Percentiles rank a stretch among this genome's conserved stretches.
phyloP scores from a whole-genome alignment of 2,797 vertebrate genomes.

The Centroberyx gerrardi region DNA sequence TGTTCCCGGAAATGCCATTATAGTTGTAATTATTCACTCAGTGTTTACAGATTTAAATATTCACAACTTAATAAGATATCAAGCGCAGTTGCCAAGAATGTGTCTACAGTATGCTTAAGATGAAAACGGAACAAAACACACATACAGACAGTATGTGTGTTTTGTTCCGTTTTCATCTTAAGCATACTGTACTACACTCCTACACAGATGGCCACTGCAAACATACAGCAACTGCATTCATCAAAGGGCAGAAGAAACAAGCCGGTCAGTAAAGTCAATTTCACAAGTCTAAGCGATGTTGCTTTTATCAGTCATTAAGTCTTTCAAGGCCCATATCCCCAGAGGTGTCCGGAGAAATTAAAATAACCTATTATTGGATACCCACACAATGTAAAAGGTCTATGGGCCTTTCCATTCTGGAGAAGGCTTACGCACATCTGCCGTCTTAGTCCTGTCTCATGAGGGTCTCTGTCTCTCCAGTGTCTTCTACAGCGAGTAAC shows the following conservation, averaged over 20 bases:
- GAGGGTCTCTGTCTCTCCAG: constrained; percentile 65
- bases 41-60: constrained; percentile 19
- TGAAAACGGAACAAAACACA: constrained; percentile 9
- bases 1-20: constrained; percentile 24
- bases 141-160: too few relatives aligned
- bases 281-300: constrained; percentile 27
- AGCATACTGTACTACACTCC: neutral
- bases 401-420: constrained; percentile 50
- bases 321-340: constrained; percentile 48
- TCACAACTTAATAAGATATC: neutral
- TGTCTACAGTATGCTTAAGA: neutral
- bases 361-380: constrained; percentile 66
- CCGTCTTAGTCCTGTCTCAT: constrained; percentile 56
- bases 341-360: constrained; percentile 63
- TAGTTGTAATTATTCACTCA: constrained; percentile 7
- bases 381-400: constrained; percentile 58
- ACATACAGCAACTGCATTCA: neutral
- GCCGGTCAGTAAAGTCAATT: constrained; percentile 11
- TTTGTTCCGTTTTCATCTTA: too few relatives aligned
- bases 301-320: constrained; percentile 45
- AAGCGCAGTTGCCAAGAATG: constrained; percentile 1
- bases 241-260: constrained; percentile 9
- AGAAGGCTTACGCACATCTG: constrained; percentile 54
- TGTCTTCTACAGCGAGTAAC: constrained; percentile 64
- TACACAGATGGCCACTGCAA: neutral